Conservation (phyloP, 1,140 invertebrate genomes). For the Listronotus bonariensis region DNA sequence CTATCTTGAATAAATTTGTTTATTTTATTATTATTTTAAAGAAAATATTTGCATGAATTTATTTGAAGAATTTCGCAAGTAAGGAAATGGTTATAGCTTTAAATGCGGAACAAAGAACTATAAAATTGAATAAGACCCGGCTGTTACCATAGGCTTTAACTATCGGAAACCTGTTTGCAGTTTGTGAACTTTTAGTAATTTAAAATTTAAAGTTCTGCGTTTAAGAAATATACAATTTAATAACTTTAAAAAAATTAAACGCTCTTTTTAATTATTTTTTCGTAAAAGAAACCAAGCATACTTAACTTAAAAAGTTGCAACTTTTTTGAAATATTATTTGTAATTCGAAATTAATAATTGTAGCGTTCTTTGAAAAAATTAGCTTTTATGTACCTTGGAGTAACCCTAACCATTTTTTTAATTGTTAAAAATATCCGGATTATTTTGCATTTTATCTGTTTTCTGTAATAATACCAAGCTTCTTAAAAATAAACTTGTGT, state of each 20-base stretch:
- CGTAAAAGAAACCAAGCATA: too few species aligned
- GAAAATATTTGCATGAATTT: neutral
- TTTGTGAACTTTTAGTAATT: slow-evolving; percentile 38
- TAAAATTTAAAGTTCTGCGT: slow-evolving; percentile 32
- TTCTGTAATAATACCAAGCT: too few species aligned
- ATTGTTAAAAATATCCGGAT: too few species aligned
- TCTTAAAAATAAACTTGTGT: too few species aligned
- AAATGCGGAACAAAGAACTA: slow-evolving; percentile 38
- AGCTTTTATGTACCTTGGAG: too few species aligned
- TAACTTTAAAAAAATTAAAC: neutral
- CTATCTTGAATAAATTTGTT: neutral
- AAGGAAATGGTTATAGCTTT: slow-evolving; percentile 28
- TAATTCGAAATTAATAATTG: too few species aligned
- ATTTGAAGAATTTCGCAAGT: slow-evolving; percentile 22
- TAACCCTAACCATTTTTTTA: too few species aligned
- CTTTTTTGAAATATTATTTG: too few species aligned
- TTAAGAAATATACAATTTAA: slow-evolving; percentile 26
- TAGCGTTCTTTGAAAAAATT: too few species aligned
- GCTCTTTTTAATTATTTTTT: too few species aligned
- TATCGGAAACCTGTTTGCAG: slow-evolving; percentile 39
- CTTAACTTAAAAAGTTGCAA: too few species aligned
- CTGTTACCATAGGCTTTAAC: slow-evolving; percentile 41
- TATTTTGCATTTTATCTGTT: too few species aligned
- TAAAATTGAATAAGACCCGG: slow-evolving; percentile 42
- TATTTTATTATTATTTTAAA: neutral